Percentiles rank a stretch among this genome's conserved stretches.
phyloP scores from a whole-genome alignment of 2,888 invertebrate species.

The Taenaris catops region DNA sequence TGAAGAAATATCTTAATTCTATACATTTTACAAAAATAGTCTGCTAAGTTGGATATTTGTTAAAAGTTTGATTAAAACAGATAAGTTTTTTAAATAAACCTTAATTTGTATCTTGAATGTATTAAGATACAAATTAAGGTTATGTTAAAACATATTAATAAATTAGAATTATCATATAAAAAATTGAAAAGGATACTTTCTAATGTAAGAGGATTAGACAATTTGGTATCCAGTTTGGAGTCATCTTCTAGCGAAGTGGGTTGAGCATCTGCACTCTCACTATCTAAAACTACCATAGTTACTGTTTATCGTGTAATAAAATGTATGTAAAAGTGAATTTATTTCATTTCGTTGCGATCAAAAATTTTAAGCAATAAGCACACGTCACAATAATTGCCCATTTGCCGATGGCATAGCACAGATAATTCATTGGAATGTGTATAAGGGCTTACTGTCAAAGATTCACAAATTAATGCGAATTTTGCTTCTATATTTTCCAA shows the following conservation, averaged over 20 bases:
- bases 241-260: constrained; percentile 43
- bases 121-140: too few relatives aligned
- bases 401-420: too few relatives aligned
- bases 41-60: background rate
- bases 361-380: background rate
- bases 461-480: too few relatives aligned
- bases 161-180: background rate
- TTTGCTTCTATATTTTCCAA: too few relatives aligned
- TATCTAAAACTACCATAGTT: constrained; percentile 61
- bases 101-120: too few relatives aligned
- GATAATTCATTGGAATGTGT: too few relatives aligned
- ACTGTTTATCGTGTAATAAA: constrained; percentile 3
- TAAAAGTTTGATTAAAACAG: background rate
- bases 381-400: constrained; percentile 14
- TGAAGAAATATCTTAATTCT: background rate
- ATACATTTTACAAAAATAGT: background rate
- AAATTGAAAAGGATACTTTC: constrained; percentile 78
- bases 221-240: constrained; percentile 52
- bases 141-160: too few relatives aligned
- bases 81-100: too few relatives aligned
- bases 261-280: constrained; percentile 55
- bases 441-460: too few relatives aligned
- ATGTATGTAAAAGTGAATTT: background rate
- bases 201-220: constrained; percentile 60
- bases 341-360: background rate